Percentiles rank a stretch among this genome's conserved stretches.
phyloP scores from a whole-genome alignment of 2,888 invertebrate genomes.

The Polietes domitor region DNA sequence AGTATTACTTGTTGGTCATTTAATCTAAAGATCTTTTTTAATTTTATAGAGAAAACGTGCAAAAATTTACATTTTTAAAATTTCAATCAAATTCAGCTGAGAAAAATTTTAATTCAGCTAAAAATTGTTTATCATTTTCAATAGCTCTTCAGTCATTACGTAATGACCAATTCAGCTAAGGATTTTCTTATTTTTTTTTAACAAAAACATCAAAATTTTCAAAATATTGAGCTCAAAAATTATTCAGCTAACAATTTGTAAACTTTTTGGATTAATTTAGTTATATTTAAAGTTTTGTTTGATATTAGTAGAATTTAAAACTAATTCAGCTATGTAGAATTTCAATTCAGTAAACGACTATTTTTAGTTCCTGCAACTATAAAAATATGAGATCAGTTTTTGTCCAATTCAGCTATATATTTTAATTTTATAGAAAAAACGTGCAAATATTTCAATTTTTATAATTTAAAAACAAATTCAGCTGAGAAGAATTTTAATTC shows the following conservation, averaged over 20 bases:
- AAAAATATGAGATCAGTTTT: too few relatives aligned
- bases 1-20: background rate
- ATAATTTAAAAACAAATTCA: background rate
- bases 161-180: background rate
- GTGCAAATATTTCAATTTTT: too few relatives aligned
- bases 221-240: background rate
- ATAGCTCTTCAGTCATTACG: background rate
- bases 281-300: too few relatives aligned
- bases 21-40: background rate
- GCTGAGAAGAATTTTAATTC: background rate
- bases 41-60: too few relatives aligned
- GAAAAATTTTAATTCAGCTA: background rate
- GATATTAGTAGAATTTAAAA: too few relatives aligned
- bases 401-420: background rate
- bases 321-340: too few relatives aligned
- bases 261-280: background rate
- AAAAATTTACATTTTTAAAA: too few relatives aligned
- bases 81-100: background rate
- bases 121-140: background rate
- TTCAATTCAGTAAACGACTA: too few relatives aligned
- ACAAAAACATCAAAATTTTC: too few relatives aligned
- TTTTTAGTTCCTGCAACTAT: too few relatives aligned
- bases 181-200: too few relatives aligned
- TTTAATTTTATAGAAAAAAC: too few relatives aligned
- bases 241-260: conserved; percentile 1